Evolutionary conservation across 2,888 invertebrate species (phyloP).

Genomic region (Choreutis nemorana): DNA sequence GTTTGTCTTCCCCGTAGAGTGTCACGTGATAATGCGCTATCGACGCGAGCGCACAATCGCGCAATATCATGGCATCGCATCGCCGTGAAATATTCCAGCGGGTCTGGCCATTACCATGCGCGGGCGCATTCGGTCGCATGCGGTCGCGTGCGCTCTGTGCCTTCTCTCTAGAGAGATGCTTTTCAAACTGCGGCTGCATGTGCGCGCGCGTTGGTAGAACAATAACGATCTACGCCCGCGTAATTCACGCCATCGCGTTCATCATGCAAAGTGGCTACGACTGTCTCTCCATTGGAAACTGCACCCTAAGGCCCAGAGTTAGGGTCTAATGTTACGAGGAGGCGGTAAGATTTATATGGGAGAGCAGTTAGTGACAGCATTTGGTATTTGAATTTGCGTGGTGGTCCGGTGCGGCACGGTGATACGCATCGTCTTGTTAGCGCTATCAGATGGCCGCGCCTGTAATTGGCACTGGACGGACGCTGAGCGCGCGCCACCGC

Average conservation of each 20-base stretch:
- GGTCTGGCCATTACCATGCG: slow-evolving; percentile 32
- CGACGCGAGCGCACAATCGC: slow-evolving; percentile 31
- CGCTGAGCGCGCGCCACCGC: slow-evolving; percentile 21
- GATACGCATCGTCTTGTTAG: slow-evolving; percentile 64
- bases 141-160: slow-evolving; percentile 2
- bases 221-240: slow-evolving; percentile 52
- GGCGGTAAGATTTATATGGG: slow-evolving; percentile 30
- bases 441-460: slow-evolving; percentile 55
- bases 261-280: slow-evolving; percentile 52
- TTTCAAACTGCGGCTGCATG: slow-evolving; percentile 1
- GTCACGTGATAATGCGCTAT: slow-evolving; percentile 38
- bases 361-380: slow-evolving; percentile 33
- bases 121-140: slow-evolving; percentile 2
- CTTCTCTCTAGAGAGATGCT: slow-evolving; percentile 11
- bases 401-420: slow-evolving; percentile 17
- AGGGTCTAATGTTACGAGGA: slow-evolving; percentile 12
- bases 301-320: slow-evolving; percentile 12
- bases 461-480: slow-evolving; percentile 56
- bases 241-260: slow-evolving; percentile 60
- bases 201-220: slow-evolving; percentile 7
- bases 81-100: slow-evolving; percentile 58
- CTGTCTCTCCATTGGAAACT: slow-evolving; percentile 10
- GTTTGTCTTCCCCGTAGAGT: slow-evolving; percentile 37
- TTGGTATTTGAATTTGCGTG: slow-evolving; percentile 48
- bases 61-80: slow-evolving; percentile 53